Conservation (phyloP, 2,113 vertebrate species). For the Austrofundulus limnaeus region DNA sequence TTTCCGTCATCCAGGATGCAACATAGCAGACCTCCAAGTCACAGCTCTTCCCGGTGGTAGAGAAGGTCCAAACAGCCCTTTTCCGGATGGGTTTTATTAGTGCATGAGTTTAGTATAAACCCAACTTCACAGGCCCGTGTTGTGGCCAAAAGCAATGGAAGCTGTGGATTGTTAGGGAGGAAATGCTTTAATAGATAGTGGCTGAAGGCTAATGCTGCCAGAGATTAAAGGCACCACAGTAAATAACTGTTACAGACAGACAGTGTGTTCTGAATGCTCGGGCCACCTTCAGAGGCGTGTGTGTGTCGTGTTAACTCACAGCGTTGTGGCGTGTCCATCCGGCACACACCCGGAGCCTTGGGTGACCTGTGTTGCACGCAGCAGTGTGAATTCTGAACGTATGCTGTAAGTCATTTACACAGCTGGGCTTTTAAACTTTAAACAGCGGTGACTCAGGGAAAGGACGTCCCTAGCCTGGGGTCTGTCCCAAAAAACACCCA, state of each 20-base stretch:
- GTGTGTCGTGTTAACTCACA: slow-evolving; percentile 28
- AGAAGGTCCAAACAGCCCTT: slow-evolving; percentile 23
- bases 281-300: slow-evolving; percentile 19
- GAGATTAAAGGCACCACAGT: slow-evolving; percentile 46
- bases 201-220: slow-evolving; percentile 59
- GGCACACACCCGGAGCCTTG: slow-evolving; percentile 56
- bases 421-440: slow-evolving; percentile 76
- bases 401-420: slow-evolving; percentile 80
- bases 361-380: slow-evolving; percentile 58
- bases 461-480: slow-evolving; percentile 70
- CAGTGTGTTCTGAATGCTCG: slow-evolving; percentile 1
- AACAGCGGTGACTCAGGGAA: slow-evolving; percentile 73
- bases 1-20: slow-evolving; percentile 58
- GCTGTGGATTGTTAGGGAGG: slow-evolving; percentile 68
- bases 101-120: slow-evolving; percentile 15
- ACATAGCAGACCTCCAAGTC: slow-evolving; percentile 62
- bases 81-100: slow-evolving; percentile 16
- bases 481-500: slow-evolving; percentile 68
- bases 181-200: slow-evolving; percentile 72
- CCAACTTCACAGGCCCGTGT: slow-evolving; percentile 23
- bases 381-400: slow-evolving; percentile 68
- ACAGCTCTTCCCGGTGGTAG: slow-evolving; percentile 29
- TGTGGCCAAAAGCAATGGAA: slow-evolving; percentile 56
- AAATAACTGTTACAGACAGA: slow-evolving; percentile 43
- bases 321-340: slow-evolving; percentile 36